Conservation (phyloP, 2,888 invertebrate species). For the Lepidochitona cinerea region DNA sequence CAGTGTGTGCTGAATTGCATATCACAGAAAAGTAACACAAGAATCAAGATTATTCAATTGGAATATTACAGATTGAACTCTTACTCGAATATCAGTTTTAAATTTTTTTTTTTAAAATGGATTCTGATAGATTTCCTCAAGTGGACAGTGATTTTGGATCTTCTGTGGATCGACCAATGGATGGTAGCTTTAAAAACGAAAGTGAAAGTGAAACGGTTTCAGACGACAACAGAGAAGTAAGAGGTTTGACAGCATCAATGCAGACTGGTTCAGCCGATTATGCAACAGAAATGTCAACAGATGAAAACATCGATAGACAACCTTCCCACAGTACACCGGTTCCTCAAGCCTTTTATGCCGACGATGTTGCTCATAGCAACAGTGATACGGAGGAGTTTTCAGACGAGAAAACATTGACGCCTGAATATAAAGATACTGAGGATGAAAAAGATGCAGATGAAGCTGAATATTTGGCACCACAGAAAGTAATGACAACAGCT, state of each 20-base stretch:
- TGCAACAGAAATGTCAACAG: no score
- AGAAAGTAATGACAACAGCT: background rate
- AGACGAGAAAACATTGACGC: background rate
- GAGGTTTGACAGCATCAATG: background rate
- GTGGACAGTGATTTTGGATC: background rate
- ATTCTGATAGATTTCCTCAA: no score
- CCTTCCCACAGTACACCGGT: background rate
- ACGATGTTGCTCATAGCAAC: background rate
- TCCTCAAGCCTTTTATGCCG: background rate
- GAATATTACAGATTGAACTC: no score
- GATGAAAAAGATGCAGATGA: background rate
- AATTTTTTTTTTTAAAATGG: no score
- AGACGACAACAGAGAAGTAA: background rate
- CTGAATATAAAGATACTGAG: background rate
- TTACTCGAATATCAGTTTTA: no score
- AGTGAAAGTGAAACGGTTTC: background rate
- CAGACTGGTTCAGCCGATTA: no score
- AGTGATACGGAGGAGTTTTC: background rate
- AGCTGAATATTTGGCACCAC: background rate
- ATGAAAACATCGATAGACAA: background rate
- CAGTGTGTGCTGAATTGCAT: no score
- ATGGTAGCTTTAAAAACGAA: background rate
- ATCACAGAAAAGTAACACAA: no score
- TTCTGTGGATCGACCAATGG: background rate
- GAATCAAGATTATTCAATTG: no score